Base-by-base conservation (phyloP, 2,797 vertebrate genomes). In the Salmo trutta region DNA sequence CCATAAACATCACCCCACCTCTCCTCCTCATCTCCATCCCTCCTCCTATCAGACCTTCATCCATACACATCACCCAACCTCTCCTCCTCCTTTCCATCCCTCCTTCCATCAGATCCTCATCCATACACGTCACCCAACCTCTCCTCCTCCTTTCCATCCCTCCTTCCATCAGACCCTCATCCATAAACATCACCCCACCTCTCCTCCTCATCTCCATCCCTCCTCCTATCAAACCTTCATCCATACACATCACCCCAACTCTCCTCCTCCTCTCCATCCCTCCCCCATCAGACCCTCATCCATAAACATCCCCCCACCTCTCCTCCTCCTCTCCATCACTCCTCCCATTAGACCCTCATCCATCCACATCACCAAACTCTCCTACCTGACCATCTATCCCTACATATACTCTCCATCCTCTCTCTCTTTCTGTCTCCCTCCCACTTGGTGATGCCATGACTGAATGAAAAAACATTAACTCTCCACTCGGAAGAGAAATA, bases 51-150 rank as follows among this genome's bases (percentile, higher is more conserved):
- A 86, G 21, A 80, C 81, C 85, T 88, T 88, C 89, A 91, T 88
- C 84, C 86, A 88, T 90, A 89, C 88, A 88, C 86, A 90, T 90
- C 87, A 88, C 79, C 86, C 79, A 66, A 82, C 75, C 53, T 4
- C 51, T 10, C 29, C 3, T 16, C 14, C 54, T n/a, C 54, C 41
- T 4, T 59, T 71, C 77, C 75, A 81, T 83, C 71, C 75, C 68
- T 52, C 69, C 33, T 0, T 1, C 33, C 0, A 36, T 7, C 33
- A 36, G 33, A 36, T 75, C 66, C 41, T 51, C 27, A 24, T 59
- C 80, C 71, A 74, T 77, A 77, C 62, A 77, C 72, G 56, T 29
- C 71, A 36, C 84, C 75, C 53, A 0, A 6, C 70, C 54, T 36
- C 33, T 36, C 77, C 81, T 75, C 67, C 51, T 36, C 33, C 33